A percentile compares a stretch with the other conserved stretches of the same genome.
Evolutionary conservation across 2,113 vertebrate species (phyloP).

Genomic region (Sturnus vulgaris): DNA sequence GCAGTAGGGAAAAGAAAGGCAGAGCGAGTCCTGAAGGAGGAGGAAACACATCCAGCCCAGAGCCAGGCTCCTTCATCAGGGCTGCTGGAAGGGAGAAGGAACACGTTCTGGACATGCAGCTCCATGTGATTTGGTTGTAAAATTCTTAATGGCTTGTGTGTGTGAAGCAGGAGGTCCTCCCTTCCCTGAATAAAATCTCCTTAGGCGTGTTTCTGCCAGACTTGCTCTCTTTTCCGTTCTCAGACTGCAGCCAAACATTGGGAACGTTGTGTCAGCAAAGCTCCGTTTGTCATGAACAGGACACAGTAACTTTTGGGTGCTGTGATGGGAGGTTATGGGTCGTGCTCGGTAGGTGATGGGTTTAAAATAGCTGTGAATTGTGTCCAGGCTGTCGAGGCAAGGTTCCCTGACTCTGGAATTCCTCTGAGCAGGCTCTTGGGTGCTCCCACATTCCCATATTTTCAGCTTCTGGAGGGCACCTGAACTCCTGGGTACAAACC

Average conservation of each 20-base stretch:
- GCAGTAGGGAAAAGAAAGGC: conserved; percentile 48
- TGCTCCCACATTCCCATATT: rapidly evolving
- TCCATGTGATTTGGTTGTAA: not conserved
- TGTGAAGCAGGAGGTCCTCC: not conserved
- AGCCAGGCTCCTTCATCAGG: not conserved
- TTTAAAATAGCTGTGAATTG: not conserved
- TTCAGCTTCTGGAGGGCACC: not conserved
- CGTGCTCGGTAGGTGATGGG: not conserved
- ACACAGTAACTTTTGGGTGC: not conserved
- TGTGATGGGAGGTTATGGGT: not conserved
- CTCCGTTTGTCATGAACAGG: not conserved
- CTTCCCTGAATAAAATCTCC: not conserved
- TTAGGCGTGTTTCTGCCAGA: not conserved
- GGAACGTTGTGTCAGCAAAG: not conserved
- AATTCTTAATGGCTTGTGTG: not conserved
- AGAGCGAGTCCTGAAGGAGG: conserved; percentile 39
- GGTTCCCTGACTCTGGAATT: not conserved
- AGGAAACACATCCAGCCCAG: not conserved
- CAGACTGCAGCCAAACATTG: not conserved
- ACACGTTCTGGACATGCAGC: not conserved
- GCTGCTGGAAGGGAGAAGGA: not conserved
- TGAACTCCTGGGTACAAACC: not conserved
- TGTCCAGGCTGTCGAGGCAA: not conserved
- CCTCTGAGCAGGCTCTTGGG: not conserved
- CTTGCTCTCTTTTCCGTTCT: not conserved